These are phyloP conservation scores for Matsumyia berberina DNA, from an alignment of 2,888 invertebrate species.

Conservation along the genomic window DNA sequence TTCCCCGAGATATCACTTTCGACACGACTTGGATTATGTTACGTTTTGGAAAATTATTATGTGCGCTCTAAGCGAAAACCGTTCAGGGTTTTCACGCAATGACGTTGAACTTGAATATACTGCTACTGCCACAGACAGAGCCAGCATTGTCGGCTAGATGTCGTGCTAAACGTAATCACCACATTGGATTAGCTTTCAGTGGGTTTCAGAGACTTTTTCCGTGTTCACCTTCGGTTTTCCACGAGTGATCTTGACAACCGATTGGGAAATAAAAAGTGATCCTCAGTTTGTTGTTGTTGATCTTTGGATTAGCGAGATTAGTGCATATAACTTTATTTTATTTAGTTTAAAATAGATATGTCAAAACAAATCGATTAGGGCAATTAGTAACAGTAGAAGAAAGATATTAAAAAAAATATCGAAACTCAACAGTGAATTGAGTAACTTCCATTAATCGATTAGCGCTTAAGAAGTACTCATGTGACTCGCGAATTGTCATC, in stretches of 20 bases:
- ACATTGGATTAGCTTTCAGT: constrained; percentile 28
- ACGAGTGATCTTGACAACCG: constrained; percentile 35
- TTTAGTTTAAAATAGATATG: constrained; percentile 4
- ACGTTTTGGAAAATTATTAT: constrained; percentile 62
- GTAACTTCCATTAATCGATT: constrained; percentile 12
- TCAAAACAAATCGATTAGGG: constrained; percentile 51
- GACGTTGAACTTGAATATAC: constrained; percentile 71
- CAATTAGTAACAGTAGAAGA: constrained; percentile 32
- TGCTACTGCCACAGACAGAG: constrained; percentile 3
- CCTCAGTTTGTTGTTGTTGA: background rate
- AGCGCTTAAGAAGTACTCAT: background rate
- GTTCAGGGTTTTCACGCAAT: constrained; percentile 67
- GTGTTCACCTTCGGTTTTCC: constrained; percentile 34
- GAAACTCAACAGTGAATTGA: constrained; percentile 2
- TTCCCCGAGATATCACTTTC: constrained; percentile 36
- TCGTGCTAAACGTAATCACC: constrained; percentile 48
- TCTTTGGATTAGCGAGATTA: constrained; percentile 17
- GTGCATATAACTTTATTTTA: constrained; percentile 1
- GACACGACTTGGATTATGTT: constrained; percentile 58
- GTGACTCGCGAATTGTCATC: constrained; percentile 10
- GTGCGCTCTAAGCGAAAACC: constrained; percentile 41
- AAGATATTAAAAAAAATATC: background rate
- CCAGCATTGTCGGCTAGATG: constrained; percentile 19
- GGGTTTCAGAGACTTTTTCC: constrained; percentile 37
- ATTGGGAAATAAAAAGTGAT: constrained; percentile 12